Evolutionary conservation across 1,140 invertebrate genomes (phyloP).

Genomic region (Scaptomyza pallida): DNA sequence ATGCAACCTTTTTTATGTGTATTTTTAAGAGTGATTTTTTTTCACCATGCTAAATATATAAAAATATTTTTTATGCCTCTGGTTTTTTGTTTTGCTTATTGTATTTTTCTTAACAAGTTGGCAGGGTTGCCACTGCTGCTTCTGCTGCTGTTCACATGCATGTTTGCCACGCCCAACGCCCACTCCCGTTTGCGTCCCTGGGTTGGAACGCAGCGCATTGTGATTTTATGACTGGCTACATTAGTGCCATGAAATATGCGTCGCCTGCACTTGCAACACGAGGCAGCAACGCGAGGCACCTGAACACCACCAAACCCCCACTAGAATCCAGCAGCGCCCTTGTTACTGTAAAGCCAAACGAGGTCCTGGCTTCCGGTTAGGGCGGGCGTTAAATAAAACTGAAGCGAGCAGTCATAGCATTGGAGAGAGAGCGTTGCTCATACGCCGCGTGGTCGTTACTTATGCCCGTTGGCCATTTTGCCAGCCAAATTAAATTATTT

Average conservation of each 20-base stretch:
- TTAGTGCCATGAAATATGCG: constrained; percentile 80
- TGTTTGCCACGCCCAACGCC: constrained; percentile 72
- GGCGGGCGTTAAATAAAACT: constrained; percentile 79
- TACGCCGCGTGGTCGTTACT: constrained; percentile 74
- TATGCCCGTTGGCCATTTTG: constrained; percentile 78
- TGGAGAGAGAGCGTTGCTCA: constrained; percentile 68
- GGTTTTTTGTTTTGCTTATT: not conserved
- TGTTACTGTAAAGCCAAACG: constrained; percentile 48
- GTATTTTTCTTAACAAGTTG: constrained; percentile 32
- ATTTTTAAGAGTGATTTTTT: not conserved
- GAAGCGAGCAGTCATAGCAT: constrained; percentile 13
- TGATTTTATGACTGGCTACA: constrained; percentile 81
- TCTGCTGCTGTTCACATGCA: constrained; percentile 63
- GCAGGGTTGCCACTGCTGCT: constrained; percentile 5
- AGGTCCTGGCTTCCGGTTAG: constrained; percentile 75
- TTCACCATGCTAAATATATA: not conserved
- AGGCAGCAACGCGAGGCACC: constrained; percentile 2
- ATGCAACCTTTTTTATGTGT: no score
- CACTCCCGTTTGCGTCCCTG: constrained; percentile 3
- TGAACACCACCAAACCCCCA: not conserved
- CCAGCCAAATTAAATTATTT: constrained; percentile 81
- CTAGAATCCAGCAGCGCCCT: constrained; percentile 6
- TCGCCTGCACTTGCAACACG: constrained; percentile 48
- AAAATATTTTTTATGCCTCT: constrained; percentile 2
- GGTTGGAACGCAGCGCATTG: constrained; percentile 50